phyloP scores from a whole-genome alignment of 2,113 vertebrate genomes.

The Stigmatopora nigra region DNA sequence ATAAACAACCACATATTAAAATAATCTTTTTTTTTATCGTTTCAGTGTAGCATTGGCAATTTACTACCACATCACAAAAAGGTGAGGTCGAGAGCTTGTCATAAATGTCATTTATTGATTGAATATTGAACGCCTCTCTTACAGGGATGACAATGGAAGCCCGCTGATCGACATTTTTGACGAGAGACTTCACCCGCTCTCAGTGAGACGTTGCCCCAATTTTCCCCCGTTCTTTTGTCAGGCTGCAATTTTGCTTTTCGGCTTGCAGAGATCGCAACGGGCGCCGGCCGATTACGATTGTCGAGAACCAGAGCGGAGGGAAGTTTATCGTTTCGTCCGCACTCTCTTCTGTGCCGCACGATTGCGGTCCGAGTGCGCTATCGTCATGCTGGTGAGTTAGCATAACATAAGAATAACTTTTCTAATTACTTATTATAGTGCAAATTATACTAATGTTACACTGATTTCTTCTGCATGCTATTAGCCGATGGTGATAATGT shows the following conservation, averaged over 20 bases:
- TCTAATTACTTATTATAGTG: no score
- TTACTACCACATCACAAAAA: conserved; percentile 12
- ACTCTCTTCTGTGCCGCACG: conserved; percentile 6
- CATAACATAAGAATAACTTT: neutral
- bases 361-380: conserved; percentile 8
- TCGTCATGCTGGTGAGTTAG: conserved; percentile 4
- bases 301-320: conserved; percentile 6
- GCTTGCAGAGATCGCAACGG: neutral
- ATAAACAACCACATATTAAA: neutral
- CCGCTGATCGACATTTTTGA: conserved; percentile 4
- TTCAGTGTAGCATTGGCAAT: conserved; percentile 1
- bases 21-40: neutral
- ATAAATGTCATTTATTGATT: neutral
- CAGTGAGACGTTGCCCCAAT: neutral
- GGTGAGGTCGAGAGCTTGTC: neutral
- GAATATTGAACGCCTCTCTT: neutral
- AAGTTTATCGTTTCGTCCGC: conserved; percentile 6
- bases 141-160: neutral
- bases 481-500: no score
- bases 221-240: neutral
- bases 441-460: no score
- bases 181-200: conserved; percentile 7
- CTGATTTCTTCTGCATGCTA: no score
- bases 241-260: neutral
- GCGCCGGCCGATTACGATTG: neutral